Percentiles rank a stretch among this genome's conserved stretches.
Evolutionary conservation across 53 echinoderm and acorn worm genomes (phyloP).

Genomic region (Luidia sarsii): DNA sequence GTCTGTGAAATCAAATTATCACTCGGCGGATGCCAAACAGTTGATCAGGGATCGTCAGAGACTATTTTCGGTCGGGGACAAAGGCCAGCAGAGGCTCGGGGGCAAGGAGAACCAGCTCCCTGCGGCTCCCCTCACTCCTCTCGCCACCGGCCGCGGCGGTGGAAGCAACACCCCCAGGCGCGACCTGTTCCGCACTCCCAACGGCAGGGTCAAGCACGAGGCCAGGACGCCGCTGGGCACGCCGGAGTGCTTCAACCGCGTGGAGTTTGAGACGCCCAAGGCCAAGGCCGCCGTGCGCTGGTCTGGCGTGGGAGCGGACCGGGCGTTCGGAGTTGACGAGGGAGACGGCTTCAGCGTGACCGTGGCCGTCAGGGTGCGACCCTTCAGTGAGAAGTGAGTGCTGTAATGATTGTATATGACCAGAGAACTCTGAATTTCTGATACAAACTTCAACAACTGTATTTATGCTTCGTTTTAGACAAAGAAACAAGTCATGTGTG

Average conservation of each 20-base stretch:
- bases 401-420: too few species aligned
- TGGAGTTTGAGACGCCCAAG: conserved; percentile 81
- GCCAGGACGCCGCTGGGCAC: conserved; percentile 54
- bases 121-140: background rate
- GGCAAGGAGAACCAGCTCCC: conserved; percentile 34
- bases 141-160: background rate
- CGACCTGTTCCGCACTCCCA: conserved; percentile 38
- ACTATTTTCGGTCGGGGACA: conserved; percentile 13
- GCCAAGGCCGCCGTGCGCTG: conserved; percentile 34
- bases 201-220: conserved; percentile 16
- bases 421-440: too few species aligned
- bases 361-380: conserved; percentile 92
- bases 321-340: conserved; percentile 40
- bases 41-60: background rate
- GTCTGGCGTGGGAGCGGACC: conserved; percentile 36
- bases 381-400: conserved; percentile 85
- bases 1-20: conserved; percentile 23
- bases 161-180: conserved; percentile 24
- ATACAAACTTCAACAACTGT: too few species aligned
- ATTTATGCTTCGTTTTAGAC: too few species aligned
- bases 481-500: too few species aligned
- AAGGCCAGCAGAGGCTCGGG: conserved; percentile 1
- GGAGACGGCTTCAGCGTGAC: conserved; percentile 88
- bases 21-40: background rate
- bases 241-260: conserved; percentile 88